phyloP scores from a whole-genome alignment of 2,888 invertebrate genomes.

The Stictocephala bisonia region DNA sequence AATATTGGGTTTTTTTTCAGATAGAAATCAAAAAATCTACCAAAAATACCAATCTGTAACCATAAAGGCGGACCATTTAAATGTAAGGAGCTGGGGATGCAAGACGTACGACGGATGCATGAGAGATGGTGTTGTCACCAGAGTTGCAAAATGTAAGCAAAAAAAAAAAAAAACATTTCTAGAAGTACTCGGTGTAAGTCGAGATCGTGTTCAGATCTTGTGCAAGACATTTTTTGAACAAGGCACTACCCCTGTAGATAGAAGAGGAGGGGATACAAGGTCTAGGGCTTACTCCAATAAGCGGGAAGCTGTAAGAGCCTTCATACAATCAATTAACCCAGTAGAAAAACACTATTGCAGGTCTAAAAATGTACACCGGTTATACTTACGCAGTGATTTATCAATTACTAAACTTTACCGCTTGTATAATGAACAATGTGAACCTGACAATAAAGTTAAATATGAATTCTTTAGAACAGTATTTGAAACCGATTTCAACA shows the following conservation, averaged over 20 bases:
- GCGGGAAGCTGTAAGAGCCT: conserved; percentile 40
- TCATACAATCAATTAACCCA: conserved; percentile 31
- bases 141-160: conserved; percentile 35
- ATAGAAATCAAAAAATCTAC: conserved; percentile 9
- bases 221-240: conserved; percentile 32
- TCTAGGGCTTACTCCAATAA: conserved; percentile 23
- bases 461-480: conserved; percentile 42
- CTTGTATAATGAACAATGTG: conserved; percentile 34
- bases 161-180: conserved; percentile 39
- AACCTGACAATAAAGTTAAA: conserved; percentile 21
- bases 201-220: conserved; percentile 36
- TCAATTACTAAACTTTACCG: conserved; percentile 34
- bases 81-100: conserved; percentile 36
- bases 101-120: conserved; percentile 26
- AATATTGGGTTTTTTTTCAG: too few species aligned
- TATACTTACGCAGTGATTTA: conserved; percentile 38
- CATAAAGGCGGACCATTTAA: conserved; percentile 38
- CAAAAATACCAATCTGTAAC: conserved; percentile 27
- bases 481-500: conserved; percentile 39
- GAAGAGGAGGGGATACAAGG: conserved; percentile 43
- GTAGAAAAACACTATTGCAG: conserved; percentile 37
- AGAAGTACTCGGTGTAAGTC: conserved; percentile 27
- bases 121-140: conserved; percentile 25
- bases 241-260: conserved; percentile 41
- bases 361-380: conserved; percentile 16